These are phyloP conservation scores for Temnothorax unifasciatus DNA, from an alignment of 2,888 invertebrate genomes.

Conservation along the genomic window DNA sequence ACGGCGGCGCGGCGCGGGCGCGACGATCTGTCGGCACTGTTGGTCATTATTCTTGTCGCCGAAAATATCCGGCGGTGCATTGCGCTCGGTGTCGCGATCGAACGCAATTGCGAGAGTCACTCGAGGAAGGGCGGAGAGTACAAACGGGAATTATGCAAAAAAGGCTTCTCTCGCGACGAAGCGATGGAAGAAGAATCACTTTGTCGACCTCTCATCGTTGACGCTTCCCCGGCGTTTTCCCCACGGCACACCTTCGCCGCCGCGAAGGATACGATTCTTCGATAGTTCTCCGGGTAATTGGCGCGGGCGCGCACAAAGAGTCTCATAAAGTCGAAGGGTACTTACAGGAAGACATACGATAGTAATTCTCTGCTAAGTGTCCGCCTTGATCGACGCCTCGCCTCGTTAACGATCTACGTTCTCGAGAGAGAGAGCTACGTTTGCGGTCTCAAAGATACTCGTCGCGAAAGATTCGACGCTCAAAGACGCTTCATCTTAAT, in stretches of 20 bases:
- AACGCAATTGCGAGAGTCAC: not conserved
- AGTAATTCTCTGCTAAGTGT: slow-evolving; percentile 74
- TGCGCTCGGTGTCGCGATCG: slow-evolving; percentile 13
- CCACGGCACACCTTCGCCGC: slow-evolving; percentile 10
- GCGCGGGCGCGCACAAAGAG: slow-evolving; percentile 67
- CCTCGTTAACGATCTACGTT: slow-evolving; percentile 43
- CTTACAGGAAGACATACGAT: slow-evolving; percentile 81
- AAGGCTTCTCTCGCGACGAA: not conserved
- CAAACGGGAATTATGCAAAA: slow-evolving; percentile 25
- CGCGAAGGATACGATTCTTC: slow-evolving; percentile 51
- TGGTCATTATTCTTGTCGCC: slow-evolving; percentile 10
- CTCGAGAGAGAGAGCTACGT: slow-evolving; percentile 11
- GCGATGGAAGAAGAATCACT: slow-evolving; percentile 15
- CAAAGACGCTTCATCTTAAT: slow-evolving; percentile 26
- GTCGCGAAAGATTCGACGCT: slow-evolving; percentile 7
- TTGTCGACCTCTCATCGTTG: slow-evolving; percentile 21
- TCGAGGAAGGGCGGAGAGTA: not conserved
- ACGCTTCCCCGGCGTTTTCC: not conserved
- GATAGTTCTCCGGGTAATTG: slow-evolving; percentile 51
- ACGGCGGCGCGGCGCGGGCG: not conserved
- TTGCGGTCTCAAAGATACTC: slow-evolving; percentile 28
- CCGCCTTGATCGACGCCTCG: slow-evolving; percentile 57
- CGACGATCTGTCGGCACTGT: not conserved
- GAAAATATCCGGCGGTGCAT: not conserved
- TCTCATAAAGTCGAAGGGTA: slow-evolving; percentile 75